Percentiles rank a stretch among this genome's conserved stretches.
Conservation (phyloP, 2,888 invertebrate species). For the Philaethria dido region DNA sequence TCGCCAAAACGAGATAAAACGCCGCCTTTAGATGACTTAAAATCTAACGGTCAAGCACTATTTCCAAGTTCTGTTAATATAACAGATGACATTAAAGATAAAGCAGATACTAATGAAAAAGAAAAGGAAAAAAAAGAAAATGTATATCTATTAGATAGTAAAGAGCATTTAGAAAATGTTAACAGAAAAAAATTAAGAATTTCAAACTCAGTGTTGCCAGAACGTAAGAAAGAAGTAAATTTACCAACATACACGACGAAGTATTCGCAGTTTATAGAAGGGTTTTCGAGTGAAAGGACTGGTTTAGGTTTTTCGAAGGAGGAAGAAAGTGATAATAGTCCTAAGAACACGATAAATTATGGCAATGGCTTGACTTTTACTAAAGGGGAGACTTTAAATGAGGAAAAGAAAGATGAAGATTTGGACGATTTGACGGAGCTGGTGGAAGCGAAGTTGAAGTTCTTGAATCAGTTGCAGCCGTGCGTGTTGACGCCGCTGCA, state of each 20-base stretch:
- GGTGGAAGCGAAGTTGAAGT: slow-evolving; percentile 81
- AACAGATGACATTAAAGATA: slow-evolving; percentile 52
- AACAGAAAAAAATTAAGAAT: slow-evolving; percentile 72
- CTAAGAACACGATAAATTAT: slow-evolving; percentile 70
- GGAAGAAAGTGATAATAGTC: slow-evolving; percentile 53
- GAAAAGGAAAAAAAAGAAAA: slow-evolving; percentile 71
- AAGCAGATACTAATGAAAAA: slow-evolving; percentile 51
- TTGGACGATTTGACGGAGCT: slow-evolving; percentile 68
- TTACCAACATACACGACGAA: slow-evolving; percentile 73
- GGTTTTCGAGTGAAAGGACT: slow-evolving; percentile 72
- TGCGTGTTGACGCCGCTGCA: slow-evolving; percentile 78
- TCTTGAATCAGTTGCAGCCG: slow-evolving; percentile 76
- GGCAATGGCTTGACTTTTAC: slow-evolving; percentile 78
- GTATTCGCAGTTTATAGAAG: slow-evolving; percentile 75
- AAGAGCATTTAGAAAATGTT: slow-evolving; percentile 57
- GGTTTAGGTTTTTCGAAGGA: slow-evolving; percentile 77
- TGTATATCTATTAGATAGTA: slow-evolving; percentile 62
- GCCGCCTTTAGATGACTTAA: slow-evolving; percentile 55
- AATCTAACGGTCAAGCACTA: slow-evolving; percentile 50
- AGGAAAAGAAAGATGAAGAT: slow-evolving; percentile 67
- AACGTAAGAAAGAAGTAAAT: slow-evolving; percentile 62
- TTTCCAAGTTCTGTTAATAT: slow-evolving; percentile 55
- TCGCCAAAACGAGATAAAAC: slow-evolving; percentile 57
- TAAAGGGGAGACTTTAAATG: slow-evolving; percentile 79
- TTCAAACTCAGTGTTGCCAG: slow-evolving; percentile 72